phyloP scores from a whole-genome alignment of 2,888 invertebrate species.

The Bellardia pandia region DNA sequence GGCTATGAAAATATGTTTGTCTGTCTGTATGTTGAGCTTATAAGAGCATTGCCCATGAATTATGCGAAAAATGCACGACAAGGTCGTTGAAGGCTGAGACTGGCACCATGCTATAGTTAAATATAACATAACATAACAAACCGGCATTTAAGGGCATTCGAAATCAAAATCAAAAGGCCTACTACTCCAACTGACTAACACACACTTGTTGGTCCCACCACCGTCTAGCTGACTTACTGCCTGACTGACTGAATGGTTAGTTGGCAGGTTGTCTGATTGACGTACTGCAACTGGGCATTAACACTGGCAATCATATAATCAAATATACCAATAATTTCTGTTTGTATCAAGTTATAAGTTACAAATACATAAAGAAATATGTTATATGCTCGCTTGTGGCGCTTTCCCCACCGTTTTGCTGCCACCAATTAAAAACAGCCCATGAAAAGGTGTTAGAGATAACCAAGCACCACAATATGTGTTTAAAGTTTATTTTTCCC shows the following conservation, averaged over 20 bases:
- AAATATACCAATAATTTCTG: conserved; percentile 25
- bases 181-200: conserved; percentile 8
- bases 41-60: conserved; percentile 77
- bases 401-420: not conserved
- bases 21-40: conserved; percentile 44
- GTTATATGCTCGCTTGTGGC: conserved; percentile 18
- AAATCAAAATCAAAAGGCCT: conserved; percentile 54
- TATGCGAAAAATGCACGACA: conserved; percentile 80
- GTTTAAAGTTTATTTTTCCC: conserved; percentile 13
- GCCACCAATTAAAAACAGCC: not conserved
- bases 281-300: conserved; percentile 61
- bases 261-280: not conserved
- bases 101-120: conserved; percentile 71
- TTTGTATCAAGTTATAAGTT: not conserved
- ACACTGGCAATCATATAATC: conserved; percentile 69
- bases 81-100: conserved; percentile 78
- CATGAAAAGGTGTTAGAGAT: conserved; percentile 51
- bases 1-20: conserved; percentile 43
- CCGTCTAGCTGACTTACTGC: not conserved
- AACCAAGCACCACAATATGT: not conserved
- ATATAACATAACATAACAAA: conserved; percentile 60
- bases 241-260: not conserved
- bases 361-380: not conserved
- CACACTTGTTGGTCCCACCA: too few relatives aligned
- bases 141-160: conserved; percentile 66